A percentile compares a stretch with the other conserved stretches of the same genome.
phyloP scores from a whole-genome alignment of 1,140 invertebrate genomes.

The Eumaeus atala region DNA sequence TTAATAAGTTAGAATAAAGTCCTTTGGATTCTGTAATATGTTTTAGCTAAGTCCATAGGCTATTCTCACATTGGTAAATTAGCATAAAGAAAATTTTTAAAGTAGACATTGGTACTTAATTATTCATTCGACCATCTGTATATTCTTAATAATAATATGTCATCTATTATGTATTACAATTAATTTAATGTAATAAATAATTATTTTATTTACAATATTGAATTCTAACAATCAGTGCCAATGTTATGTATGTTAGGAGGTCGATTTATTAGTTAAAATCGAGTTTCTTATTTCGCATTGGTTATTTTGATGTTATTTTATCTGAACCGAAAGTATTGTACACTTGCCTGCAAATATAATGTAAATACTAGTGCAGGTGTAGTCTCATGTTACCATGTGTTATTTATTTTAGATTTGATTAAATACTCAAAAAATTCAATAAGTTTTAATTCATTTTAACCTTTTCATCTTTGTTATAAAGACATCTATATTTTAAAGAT shows the following conservation, averaged over 20 bases:
- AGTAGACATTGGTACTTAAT: no score
- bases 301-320: background rate
- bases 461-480: no score
- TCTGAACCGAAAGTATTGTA: background rate
- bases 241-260: background rate
- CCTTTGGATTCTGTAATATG: no score
- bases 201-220: background rate
- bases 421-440: conserved; percentile 6
- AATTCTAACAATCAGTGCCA: background rate
- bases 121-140: no score
- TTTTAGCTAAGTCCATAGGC: no score
- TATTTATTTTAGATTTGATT: conserved; percentile 15
- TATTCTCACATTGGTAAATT: no score
- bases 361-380: background rate
- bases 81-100: no score
- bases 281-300: background rate
- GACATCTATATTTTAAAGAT: no score
- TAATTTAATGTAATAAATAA: background rate
- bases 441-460: background rate
- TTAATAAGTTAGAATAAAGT: no score
- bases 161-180: background rate
- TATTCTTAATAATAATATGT: no score
- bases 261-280: background rate
- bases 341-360: background rate
- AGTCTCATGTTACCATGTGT: conserved; percentile 9